Percentiles rank a stretch among this genome's conserved stretches.
phyloP scores from a whole-genome alignment of 1,140 invertebrate species.

The Aphelinus atriplicis region DNA sequence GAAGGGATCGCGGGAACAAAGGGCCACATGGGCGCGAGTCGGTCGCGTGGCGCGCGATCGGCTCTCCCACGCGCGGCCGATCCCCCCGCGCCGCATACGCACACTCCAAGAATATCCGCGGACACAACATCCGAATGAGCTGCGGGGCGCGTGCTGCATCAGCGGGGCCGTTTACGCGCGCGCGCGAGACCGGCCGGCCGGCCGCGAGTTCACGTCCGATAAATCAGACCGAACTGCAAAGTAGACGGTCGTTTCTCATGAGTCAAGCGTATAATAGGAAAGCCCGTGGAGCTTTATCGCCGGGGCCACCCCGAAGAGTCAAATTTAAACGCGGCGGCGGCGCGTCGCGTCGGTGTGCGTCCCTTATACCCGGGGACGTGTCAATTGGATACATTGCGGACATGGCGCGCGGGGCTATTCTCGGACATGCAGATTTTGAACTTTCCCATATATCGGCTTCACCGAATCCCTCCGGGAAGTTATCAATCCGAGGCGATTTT shows the following conservation, averaged over 20 bases:
- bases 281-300: neutral
- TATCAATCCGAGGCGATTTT: too few relatives aligned
- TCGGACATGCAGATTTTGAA: neutral
- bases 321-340: slow-evolving; percentile 22
- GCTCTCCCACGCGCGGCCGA: too few relatives aligned
- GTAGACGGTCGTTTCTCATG: slow-evolving; percentile 6
- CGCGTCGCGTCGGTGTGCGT: neutral
- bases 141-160: neutral
- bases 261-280: slow-evolving; percentile 20
- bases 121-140: neutral
- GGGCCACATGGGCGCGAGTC: too few relatives aligned
- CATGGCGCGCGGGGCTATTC: neutral
- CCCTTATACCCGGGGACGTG: neutral
- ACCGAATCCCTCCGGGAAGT: too few relatives aligned
- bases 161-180: neutral
- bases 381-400: slow-evolving; percentile 23
- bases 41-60: too few relatives aligned
- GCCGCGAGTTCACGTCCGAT: neutral
- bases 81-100: too few relatives aligned
- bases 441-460: too few relatives aligned
- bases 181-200: neutral
- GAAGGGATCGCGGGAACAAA: too few relatives aligned
- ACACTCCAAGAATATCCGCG: too few relatives aligned
- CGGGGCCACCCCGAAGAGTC: neutral
- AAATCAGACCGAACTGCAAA: neutral